These are phyloP conservation scores for Sarcophaga variegata DNA, from an alignment of 2,888 invertebrate genomes.

Conservation along the genomic window DNA sequence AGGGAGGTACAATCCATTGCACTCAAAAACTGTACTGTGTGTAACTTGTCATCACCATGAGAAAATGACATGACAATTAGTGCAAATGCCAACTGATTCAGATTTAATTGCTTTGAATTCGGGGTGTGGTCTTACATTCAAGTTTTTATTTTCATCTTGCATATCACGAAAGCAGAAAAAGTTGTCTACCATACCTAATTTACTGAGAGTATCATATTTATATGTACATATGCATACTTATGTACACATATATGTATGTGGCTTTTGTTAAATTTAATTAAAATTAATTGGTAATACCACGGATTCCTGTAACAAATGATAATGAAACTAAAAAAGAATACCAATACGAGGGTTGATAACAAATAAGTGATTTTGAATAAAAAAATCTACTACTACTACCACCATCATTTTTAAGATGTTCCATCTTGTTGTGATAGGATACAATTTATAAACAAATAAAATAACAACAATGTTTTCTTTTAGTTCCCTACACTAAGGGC, in stretches of 20 bases:
- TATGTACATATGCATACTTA: neutral
- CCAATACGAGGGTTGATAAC: too few species aligned
- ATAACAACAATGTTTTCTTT: too few species aligned
- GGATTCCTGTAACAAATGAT: neutral
- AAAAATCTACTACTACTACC: too few species aligned
- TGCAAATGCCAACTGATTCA: constrained; percentile 33
- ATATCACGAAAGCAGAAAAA: neutral
- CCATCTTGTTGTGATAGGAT: too few species aligned
- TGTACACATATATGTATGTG: neutral
- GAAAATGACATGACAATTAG: constrained; percentile 16
- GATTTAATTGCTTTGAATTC: constrained; percentile 48
- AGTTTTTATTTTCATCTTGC: neutral
- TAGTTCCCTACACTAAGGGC: too few species aligned
- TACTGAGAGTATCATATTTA: too few species aligned
- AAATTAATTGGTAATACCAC: constrained; percentile 52
- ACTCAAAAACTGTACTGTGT: neutral
- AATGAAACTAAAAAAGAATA: too few species aligned
- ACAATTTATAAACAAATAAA: too few species aligned
- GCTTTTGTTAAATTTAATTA: constrained; percentile 46
- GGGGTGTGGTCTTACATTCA: constrained; percentile 34
- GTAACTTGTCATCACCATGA: neutral
- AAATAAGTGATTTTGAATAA: too few species aligned
- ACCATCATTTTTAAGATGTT: too few species aligned
- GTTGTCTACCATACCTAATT: too few species aligned
- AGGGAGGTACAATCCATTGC: too few species aligned